A percentile compares a stretch with the other conserved stretches of the same genome.
Conservation (phyloP, 2,113 vertebrate species). For the Cheilinus undulatus region DNA sequence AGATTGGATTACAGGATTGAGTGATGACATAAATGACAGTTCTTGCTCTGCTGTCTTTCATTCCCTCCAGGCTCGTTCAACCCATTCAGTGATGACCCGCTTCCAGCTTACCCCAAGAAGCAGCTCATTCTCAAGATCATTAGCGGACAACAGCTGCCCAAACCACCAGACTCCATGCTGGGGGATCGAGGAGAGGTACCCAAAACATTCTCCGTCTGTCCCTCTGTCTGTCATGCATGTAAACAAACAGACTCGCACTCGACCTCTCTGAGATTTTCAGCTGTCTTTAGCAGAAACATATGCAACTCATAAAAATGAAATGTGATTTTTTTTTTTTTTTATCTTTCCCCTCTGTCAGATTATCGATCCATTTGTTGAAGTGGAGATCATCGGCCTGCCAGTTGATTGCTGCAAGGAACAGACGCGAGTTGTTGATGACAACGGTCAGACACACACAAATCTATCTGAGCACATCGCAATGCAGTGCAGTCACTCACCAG, state of each 20-base stretch:
- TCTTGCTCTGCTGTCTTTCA: conserved; percentile 29
- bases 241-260: not conserved
- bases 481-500: not conserved
- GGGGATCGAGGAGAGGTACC: conserved; percentile 96
- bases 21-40: conserved; percentile 51
- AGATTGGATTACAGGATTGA: conserved; percentile 12
- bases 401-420: conserved; percentile 97
- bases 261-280: not conserved
- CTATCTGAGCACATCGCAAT: not conserved
- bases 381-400: conserved; percentile 97
- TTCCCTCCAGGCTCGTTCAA: conserved; percentile 90
- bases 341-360: conserved; percentile 83
- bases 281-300: conserved; percentile 11
- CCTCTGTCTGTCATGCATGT: not conserved
- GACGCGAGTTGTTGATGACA: conserved; percentile 98
- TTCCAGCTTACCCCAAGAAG: conserved; percentile 96
- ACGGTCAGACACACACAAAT: conserved; percentile 84
- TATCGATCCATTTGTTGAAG: conserved; percentile 98
- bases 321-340: not conserved
- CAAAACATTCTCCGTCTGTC: conserved; percentile 38
- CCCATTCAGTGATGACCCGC: conserved; percentile 92
- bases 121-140: conserved; percentile 97
- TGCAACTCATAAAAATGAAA: not conserved
- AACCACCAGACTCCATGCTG: conserved; percentile 97
- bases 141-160: conserved; percentile 97